Conservation (phyloP, 2,888 invertebrate species). For the Allygus modestus region DNA sequence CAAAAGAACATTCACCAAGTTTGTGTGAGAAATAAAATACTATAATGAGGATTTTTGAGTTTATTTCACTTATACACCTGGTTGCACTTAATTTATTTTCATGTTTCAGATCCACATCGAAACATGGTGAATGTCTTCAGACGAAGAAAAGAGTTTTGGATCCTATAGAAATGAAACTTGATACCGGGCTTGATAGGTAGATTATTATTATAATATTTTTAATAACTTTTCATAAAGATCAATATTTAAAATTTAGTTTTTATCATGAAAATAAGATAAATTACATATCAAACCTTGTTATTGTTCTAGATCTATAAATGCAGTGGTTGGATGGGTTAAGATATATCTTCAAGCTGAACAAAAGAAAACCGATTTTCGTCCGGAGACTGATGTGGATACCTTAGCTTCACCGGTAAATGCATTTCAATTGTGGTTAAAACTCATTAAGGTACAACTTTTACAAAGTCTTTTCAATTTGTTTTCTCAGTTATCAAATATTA, state of each 20-base stretch:
- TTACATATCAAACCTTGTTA: too few relatives aligned
- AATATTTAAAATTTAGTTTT: neutral
- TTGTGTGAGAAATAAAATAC: too few relatives aligned
- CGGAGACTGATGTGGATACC: slow-evolving; percentile 90
- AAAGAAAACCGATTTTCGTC: slow-evolving; percentile 95
- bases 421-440: neutral
- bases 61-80: too few relatives aligned
- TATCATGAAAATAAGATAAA: too few relatives aligned
- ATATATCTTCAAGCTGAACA: slow-evolving; percentile 94
- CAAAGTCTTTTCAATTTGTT: too few relatives aligned
- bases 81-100: too few relatives aligned
- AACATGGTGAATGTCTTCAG: slow-evolving; percentile 92
- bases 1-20: too few relatives aligned
- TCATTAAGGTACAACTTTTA: too few relatives aligned
- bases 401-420: slow-evolving; percentile 86
- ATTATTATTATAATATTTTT: slow-evolving; percentile 52
- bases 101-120: slow-evolving; percentile 86
- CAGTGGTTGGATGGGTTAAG: slow-evolving; percentile 94
- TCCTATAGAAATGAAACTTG: slow-evolving; percentile 94
- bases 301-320: slow-evolving; percentile 83
- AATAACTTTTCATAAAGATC: neutral
- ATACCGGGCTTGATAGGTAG: slow-evolving; percentile 86
- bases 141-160: slow-evolving; percentile 92
- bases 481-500: too few relatives aligned
- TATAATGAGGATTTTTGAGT: too few relatives aligned